A percentile compares a stretch with the other conserved stretches of the same genome.
Conservation (phyloP, 2,113 vertebrate species). For the Mus pahari region DNA sequence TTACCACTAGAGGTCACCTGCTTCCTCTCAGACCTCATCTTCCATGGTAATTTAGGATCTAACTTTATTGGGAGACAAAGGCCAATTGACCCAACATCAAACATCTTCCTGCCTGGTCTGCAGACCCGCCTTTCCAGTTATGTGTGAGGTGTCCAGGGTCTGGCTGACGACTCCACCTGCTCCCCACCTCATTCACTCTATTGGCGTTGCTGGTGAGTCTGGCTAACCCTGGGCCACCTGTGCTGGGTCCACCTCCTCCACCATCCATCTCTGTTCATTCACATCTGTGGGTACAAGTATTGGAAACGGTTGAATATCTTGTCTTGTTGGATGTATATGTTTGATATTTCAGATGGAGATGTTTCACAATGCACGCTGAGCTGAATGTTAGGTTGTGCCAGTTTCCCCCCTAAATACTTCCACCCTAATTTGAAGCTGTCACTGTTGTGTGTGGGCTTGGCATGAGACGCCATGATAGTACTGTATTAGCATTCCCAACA, state of each 20-base stretch:
- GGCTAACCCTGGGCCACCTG: not conserved
- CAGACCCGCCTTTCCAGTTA: not conserved
- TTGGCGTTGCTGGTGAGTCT: not conserved
- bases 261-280: not conserved
- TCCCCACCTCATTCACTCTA: not conserved
- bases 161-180: not conserved
- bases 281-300: not conserved
- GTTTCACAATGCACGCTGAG: not conserved
- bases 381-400: not conserved
- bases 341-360: not conserved
- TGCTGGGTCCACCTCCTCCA: not conserved
- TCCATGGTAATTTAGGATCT: not conserved
- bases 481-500: not conserved
- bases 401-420: not conserved
- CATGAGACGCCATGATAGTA: not conserved
- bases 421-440: not conserved
- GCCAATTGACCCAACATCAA: not conserved
- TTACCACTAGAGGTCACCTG: conserved; percentile 59
- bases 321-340: not conserved
- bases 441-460: not conserved
- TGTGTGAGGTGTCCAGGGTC: not conserved
- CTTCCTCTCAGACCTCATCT: not conserved
- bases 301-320: not conserved
- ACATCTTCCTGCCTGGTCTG: not conserved
- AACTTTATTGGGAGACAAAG: not conserved